Evolutionary conservation across 1,140 invertebrate species (phyloP), one percentile per base, ranked within the genome.

Genomic region (Rhynchophorus ferrugineus): DNA sequence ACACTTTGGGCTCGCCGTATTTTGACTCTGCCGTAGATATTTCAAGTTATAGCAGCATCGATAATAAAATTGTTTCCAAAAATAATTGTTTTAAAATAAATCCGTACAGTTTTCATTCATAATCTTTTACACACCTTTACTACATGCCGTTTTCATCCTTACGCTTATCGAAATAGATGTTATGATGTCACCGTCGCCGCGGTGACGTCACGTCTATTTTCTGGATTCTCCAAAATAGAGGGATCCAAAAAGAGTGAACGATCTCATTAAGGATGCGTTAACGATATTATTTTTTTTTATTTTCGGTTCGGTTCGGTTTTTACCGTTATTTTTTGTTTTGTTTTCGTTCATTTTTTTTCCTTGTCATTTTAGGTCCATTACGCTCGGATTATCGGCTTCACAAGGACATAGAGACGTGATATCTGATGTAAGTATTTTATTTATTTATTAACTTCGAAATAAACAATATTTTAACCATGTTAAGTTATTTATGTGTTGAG

Each of bases 1-100:
- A n/a, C n/a, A n/a, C n/a, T n/a, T n/a, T n/a, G n/a, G n/a, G n/a
- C n/a, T n/a, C n/a, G n/a, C 35, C 43, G 38, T 53, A 53, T 53
- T 53, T 53, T 53, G 50, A 34, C 50, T 41, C 43, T 7, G 37
- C 50, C 20, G 35, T 47, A 49, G 5, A 19, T 46, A 53, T 53
- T 53, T 53, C 44, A 46, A 53, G 50, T 53, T 51, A 18, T 52
- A 44, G 41, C 39, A 53, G 50, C 50, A 53, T 53, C 50, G 50
- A 53, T 53, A 53, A 53, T 53, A 53, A 54, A 54, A 54, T 48
- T 19, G 18, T 54, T 54, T 54, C 52, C 44, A 48, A 48, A 54
- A 54, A 54, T 54, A 54, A 54, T 48, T 54, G 52, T 54, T 54
- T 49, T 44, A 54, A 54, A 54, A 54, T 54, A 54, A 54, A 47